Evolutionary conservation across 1,140 invertebrate species (phyloP).

Genomic region (Orius laevigatus): DNA sequence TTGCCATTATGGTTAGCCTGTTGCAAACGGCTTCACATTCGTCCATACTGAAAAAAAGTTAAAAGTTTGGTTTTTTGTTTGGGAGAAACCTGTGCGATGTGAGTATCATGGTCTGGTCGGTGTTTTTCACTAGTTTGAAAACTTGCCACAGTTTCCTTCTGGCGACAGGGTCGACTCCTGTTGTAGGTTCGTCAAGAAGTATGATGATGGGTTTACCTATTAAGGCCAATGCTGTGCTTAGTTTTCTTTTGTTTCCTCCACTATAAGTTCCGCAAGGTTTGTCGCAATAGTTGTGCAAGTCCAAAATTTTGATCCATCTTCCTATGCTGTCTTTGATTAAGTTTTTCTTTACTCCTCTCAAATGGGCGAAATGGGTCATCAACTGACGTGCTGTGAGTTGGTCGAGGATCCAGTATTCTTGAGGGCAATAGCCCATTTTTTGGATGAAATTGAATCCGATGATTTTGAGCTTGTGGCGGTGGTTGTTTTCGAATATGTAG

Average conservation of each 20-base stretch:
- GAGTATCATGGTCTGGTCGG: constrained; percentile 49
- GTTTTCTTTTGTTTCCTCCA: constrained; percentile 87
- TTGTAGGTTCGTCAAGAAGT: constrained; percentile 73
- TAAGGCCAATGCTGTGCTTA: constrained; percentile 85
- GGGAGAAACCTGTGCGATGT: constrained; percentile 43
- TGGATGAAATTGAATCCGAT: background rate
- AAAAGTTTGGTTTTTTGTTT: too few relatives aligned
- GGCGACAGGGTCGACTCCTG: constrained; percentile 62
- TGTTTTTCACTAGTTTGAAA: constrained; percentile 37
- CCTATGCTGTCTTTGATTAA: constrained; percentile 34
- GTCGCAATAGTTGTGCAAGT: constrained; percentile 18
- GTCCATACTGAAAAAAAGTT: constrained; percentile 18
- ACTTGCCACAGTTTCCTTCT: constrained; percentile 59
- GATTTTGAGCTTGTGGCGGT: background rate
- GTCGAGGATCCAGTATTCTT: constrained; percentile 67
- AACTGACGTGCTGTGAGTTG: constrained; percentile 66
- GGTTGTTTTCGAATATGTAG: constrained; percentile 5
- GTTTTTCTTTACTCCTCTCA: constrained; percentile 47
- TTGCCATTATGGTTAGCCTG: constrained; percentile 73
- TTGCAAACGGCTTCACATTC: constrained; percentile 71
- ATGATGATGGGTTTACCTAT: constrained; percentile 75
- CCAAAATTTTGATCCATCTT: constrained; percentile 34
- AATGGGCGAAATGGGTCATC: constrained; percentile 50
- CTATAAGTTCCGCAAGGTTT: constrained; percentile 30
- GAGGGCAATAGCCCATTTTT: constrained; percentile 61